Evolutionary conservation across 2,888 invertebrate genomes (phyloP).

Genomic region (Drosophila mettleri): DNA sequence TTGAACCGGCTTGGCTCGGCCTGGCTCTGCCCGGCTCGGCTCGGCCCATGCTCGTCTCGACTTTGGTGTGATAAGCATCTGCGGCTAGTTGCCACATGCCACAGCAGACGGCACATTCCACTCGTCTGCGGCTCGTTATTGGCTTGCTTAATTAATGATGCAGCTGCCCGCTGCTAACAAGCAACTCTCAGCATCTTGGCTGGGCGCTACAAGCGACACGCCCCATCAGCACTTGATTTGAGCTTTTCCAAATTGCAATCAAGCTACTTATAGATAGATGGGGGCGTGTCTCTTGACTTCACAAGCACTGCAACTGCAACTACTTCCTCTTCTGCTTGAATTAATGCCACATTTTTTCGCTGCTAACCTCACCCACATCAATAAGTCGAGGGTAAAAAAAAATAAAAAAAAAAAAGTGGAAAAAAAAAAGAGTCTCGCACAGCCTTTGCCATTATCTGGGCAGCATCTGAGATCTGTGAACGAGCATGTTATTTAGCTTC

Average conservation of each 20-base stretch:
- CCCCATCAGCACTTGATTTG: slow-evolving; percentile 38
- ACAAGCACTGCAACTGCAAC: not conserved
- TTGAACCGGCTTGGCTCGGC: slow-evolving; percentile 9
- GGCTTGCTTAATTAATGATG: slow-evolving; percentile 71
- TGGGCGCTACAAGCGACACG: slow-evolving; percentile 30
- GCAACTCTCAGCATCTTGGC: slow-evolving; percentile 28
- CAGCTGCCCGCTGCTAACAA: slow-evolving; percentile 71
- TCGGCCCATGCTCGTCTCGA: no score
- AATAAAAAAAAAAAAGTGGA: no score
- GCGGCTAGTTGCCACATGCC: slow-evolving; percentile 7
- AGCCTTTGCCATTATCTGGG: slow-evolving; percentile 26
- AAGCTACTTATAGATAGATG: slow-evolving; percentile 34
- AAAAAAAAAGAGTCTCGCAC: not conserved
- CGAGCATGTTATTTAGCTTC: slow-evolving; percentile 23
- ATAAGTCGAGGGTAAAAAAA: slow-evolving; percentile 1
- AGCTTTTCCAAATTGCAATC: slow-evolving; percentile 55
- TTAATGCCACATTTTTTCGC: slow-evolving; percentile 26
- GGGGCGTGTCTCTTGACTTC: slow-evolving; percentile 30
- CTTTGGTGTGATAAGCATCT: slow-evolving; percentile 18
- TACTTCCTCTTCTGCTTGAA: not conserved
- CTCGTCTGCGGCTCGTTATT: slow-evolving; percentile 51
- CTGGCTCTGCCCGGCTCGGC: slow-evolving; percentile 13
- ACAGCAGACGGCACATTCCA: slow-evolving; percentile 36
- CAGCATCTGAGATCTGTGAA: slow-evolving; percentile 16
- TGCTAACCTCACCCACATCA: slow-evolving; percentile 41